Base-by-base conservation (phyloP, 1,140 invertebrate genomes). In the Drosophila azteca region DNA sequence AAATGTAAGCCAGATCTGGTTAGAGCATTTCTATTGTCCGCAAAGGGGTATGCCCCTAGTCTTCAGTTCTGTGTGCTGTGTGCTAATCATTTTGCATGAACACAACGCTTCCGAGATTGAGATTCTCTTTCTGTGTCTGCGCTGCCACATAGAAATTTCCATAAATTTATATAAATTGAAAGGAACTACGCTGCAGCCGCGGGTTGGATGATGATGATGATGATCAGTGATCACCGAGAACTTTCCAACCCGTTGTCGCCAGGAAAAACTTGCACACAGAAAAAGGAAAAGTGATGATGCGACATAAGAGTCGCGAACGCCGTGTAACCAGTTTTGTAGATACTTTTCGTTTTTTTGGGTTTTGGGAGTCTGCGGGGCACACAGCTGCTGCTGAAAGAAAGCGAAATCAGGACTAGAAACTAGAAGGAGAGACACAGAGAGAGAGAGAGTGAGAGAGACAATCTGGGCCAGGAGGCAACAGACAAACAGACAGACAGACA, bases 211-310 rank as follows among this genome's bases (percentile, higher is more conserved):
- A n/a, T 54, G 55, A 26, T 26, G 24, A 24, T 24, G 24, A 24
- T 24, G 24, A 5, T 20, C 17, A 20, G 17, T 26, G 24, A 15
- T 59, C 59, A 9, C 45, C 43, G 72, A 89, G 83, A 87, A 89
- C 83, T 88, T 83, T 88, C 83, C 67, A 87, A 88, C 83, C 59
- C 78, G 83, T 88, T 87, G 35, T 39, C 35, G 35, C 11, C 13
- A 39, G 67, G 65, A 46, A 64, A 75, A 72, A 52, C 43, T 51
- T 26, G 17, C 17, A 39, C 48, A 29, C 39, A 3, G 15, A 61
- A 83, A 82, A 83, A 85, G 78, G 82, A 87, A 87, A 87, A 87
- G 82, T 87, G 79, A 68, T 69, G 62, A 63, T 57, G 31, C 31
- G 9, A 26, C 24, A 35, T 39, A 11, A 39, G 17, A 50, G 54